Percentiles rank a stretch among this genome's conserved stretches.
Evolutionary conservation across 2,113 vertebrate species (phyloP).

Genomic region (Donacobius atricapilla): DNA sequence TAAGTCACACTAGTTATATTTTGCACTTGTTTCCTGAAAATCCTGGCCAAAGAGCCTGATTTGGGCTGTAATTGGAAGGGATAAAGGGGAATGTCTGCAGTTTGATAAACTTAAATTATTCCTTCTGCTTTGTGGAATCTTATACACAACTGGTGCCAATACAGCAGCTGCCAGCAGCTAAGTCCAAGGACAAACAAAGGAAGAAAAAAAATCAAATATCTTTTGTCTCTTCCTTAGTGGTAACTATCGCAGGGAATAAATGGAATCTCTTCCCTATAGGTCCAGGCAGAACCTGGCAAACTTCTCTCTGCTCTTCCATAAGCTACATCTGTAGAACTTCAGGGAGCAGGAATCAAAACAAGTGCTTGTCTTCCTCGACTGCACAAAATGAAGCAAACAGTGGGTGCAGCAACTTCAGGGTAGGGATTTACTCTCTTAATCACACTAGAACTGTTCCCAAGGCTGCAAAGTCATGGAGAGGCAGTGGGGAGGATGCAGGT

Average conservation of each 20-base stretch:
- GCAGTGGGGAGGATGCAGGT: not conserved
- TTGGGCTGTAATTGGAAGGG: not conserved
- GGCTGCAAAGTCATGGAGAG: not conserved
- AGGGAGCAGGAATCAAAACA: not conserved
- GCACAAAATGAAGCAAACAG: not conserved
- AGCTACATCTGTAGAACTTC: not conserved
- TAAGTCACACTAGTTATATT: not conserved
- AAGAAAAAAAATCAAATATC: not conserved
- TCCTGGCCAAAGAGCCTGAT: not conserved
- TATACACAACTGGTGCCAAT: not conserved
- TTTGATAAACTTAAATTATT: not conserved
- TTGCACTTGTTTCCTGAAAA: not conserved
- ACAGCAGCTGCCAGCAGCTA: not conserved
- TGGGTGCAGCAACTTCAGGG: not conserved
- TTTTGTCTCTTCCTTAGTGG: not conserved
- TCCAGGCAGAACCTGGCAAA: not conserved
- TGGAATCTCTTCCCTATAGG: not conserved
- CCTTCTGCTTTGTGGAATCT: not conserved
- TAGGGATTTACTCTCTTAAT: not conserved
- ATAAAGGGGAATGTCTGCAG: not conserved
- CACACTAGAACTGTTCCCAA: not conserved
- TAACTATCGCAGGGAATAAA: not conserved
- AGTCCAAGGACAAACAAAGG: not conserved
- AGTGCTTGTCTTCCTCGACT: not conserved
- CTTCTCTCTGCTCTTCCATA: not conserved